Conservation (phyloP, 2,888 invertebrate species). For the Hydroisotoma schaefferi region DNA sequence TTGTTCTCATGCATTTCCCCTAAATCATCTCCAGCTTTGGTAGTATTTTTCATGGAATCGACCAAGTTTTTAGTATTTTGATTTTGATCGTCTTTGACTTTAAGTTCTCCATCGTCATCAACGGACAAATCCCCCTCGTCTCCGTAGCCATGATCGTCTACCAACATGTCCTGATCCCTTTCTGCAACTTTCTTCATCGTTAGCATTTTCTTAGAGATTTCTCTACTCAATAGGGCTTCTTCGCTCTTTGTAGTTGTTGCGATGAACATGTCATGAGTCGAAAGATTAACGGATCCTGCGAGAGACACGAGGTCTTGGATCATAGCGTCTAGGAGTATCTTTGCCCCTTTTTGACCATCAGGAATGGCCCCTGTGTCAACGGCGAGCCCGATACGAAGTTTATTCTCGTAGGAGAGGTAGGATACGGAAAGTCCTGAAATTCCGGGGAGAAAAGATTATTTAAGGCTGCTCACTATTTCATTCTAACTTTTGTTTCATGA, state of each 20-base stretch:
- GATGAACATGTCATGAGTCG: neutral
- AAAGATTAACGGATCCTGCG: slow-evolving; percentile 11
- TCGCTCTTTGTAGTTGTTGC: neutral
- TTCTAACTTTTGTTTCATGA: too few relatives aligned
- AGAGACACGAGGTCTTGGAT: slow-evolving; percentile 29
- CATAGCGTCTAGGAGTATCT: slow-evolving; percentile 26
- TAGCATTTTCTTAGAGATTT: too few relatives aligned
- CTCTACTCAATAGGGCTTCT: too few relatives aligned
- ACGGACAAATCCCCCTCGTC: slow-evolving; percentile 22
- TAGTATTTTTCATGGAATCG: too few relatives aligned
- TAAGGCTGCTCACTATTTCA: too few relatives aligned
- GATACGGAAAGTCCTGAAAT: slow-evolving; percentile 39
- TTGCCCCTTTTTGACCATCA: slow-evolving; percentile 30
- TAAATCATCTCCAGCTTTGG: too few relatives aligned
- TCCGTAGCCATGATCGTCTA: slow-evolving; percentile 22
- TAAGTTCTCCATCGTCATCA: slow-evolving; percentile 15
- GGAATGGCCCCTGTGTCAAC: slow-evolving; percentile 40
- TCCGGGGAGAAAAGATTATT: too few relatives aligned
- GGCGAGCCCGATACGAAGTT: slow-evolving; percentile 40
- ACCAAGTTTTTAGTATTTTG: too few relatives aligned
- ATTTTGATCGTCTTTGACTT: too few relatives aligned
- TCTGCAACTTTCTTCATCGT: neutral
- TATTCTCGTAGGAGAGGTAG: slow-evolving; percentile 39
- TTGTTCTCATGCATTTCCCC: too few relatives aligned
- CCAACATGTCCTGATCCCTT: slow-evolving; percentile 7